These are phyloP conservation scores for Ashinkailepas kermadecensis DNA, from an alignment of 2,888 invertebrate genomes.

Conservation along the genomic window DNA sequence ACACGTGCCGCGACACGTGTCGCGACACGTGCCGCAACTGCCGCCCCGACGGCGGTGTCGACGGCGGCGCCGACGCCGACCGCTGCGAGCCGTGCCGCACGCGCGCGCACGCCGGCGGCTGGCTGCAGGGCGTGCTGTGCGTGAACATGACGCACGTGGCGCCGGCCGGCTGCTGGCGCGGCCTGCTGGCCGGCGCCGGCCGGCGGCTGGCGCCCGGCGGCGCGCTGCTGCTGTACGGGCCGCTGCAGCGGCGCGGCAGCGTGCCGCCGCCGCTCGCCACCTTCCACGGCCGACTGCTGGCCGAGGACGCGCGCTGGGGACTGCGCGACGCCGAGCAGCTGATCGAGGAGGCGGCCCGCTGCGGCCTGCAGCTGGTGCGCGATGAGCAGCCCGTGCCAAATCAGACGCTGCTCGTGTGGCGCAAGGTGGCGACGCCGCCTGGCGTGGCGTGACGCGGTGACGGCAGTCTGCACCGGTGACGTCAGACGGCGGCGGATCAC, in stretches of 20 bases:
- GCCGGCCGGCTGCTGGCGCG: background rate
- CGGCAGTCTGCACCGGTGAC: too few relatives aligned
- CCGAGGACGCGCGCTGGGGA: background rate
- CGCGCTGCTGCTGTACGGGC: background rate
- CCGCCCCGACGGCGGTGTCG: background rate
- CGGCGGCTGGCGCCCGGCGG: constrained; percentile 9
- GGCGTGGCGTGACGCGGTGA: too few relatives aligned
- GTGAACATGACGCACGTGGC: constrained; percentile 16
- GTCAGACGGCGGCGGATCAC: too few relatives aligned
- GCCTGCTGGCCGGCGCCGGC: background rate
- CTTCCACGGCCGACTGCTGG: background rate
- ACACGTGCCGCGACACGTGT: background rate
- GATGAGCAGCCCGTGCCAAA: background rate
- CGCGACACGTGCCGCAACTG: background rate
- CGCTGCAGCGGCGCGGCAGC: background rate
- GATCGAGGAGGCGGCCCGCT: background rate
- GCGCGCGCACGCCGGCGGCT: background rate
- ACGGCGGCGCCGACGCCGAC: too few relatives aligned
- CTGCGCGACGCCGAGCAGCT: background rate
- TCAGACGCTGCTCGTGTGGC: background rate
- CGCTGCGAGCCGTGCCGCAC: background rate
- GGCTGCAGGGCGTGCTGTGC: constrained; percentile 13
- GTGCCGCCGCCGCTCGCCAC: background rate
- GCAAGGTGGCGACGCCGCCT: background rate
- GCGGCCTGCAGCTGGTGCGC: background rate